A percentile compares a stretch with the other conserved stretches of the same genome.
These are phyloP conservation scores for Lysandra bellargus DNA, from an alignment of 2,888 invertebrate species.

Conservation along the genomic window DNA sequence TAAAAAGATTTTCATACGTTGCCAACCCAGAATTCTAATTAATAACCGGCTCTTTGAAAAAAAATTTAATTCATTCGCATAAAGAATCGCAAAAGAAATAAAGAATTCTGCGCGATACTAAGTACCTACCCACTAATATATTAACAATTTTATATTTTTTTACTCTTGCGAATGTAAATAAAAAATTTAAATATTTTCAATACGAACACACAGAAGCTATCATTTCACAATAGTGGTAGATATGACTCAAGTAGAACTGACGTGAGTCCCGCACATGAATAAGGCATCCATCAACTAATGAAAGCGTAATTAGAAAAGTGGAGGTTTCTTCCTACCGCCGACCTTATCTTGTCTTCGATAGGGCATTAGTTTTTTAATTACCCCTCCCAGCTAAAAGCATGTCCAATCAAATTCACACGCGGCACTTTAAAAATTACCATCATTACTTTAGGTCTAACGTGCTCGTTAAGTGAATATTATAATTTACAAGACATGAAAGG, in stretches of 20 bases:
- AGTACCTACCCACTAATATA: not conserved
- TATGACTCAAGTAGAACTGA: slow-evolving; percentile 31
- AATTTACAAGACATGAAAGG: slow-evolving; percentile 22
- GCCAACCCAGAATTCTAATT: slow-evolving; percentile 26
- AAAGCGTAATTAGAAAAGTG: slow-evolving; percentile 77
- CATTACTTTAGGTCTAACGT: slow-evolving; percentile 4
- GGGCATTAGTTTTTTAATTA: slow-evolving; percentile 74
- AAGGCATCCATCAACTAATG: slow-evolving; percentile 76
- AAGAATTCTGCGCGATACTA: not conserved
- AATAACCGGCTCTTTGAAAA: slow-evolving; percentile 10
- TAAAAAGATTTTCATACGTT: slow-evolving; percentile 29
- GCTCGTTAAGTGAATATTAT: slow-evolving; percentile 1
- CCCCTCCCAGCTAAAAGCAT: slow-evolving; percentile 50
- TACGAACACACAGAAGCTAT: not conserved
- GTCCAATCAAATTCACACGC: slow-evolving; percentile 38
- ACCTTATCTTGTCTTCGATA: slow-evolving; percentile 78
- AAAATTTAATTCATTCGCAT: slow-evolving; percentile 20
- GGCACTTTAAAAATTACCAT: slow-evolving; percentile 7
- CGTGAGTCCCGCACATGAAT: slow-evolving; percentile 43
- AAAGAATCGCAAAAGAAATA: slow-evolving; percentile 23
- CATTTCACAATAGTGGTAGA: slow-evolving; percentile 1
- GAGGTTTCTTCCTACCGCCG: slow-evolving; percentile 72
- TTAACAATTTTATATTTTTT: not conserved
- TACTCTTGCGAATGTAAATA: not conserved
- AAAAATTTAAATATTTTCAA: not conserved